Evolutionary conservation across 2,888 invertebrate genomes (phyloP), one percentile per base, ranked within the genome.

Genomic region (Arctia plantaginis): DNA sequence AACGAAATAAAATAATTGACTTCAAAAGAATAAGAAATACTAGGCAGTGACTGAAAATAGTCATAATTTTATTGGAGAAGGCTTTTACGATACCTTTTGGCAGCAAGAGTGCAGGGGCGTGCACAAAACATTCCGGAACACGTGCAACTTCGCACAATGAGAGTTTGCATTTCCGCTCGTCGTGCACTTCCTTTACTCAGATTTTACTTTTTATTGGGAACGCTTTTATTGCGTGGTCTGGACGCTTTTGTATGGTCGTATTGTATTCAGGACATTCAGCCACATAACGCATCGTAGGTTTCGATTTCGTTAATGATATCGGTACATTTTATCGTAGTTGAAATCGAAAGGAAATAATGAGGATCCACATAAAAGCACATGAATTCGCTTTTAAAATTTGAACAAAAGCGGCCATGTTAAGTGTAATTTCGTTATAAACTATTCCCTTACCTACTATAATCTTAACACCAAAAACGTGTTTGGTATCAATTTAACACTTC

Each of bases 261-360:
- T 95, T 95, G 93, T 95, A 87, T 81, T 86, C 89, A 90, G 91
- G 92, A 94, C 94, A 93, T 94, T 94, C 93, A 92, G 90, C 87
- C 89, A 88, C 89, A 92, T 89, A 93, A 93, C 93, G 91, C 92
- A 93, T 94, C 93, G 93, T 90, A 93, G 95, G 95, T 95, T 95
- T 95, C 95, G 95, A 94, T 95, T 95, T 95, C 95, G 92, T 93
- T 95, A 93, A 94, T 94, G 94, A 95, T 95, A 94, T 95, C 93
- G 94, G 87, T 91, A 92, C 88, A 90, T 93, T 91, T 90, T 92
- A 93, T 93, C 90, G 87, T 85, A 85, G 86, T 90, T 86, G 94
- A 94, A 94, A 95, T 92, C 93, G 94, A 94, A 95, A 95, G 92
- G 93, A 92, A 93, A 92, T 91, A 85, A 84, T 80, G 73, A 85